Evolutionary conservation across 1,140 invertebrate species (phyloP), one percentile per base, ranked within the genome.

Genomic region (Zelostemma sp.): DNA sequence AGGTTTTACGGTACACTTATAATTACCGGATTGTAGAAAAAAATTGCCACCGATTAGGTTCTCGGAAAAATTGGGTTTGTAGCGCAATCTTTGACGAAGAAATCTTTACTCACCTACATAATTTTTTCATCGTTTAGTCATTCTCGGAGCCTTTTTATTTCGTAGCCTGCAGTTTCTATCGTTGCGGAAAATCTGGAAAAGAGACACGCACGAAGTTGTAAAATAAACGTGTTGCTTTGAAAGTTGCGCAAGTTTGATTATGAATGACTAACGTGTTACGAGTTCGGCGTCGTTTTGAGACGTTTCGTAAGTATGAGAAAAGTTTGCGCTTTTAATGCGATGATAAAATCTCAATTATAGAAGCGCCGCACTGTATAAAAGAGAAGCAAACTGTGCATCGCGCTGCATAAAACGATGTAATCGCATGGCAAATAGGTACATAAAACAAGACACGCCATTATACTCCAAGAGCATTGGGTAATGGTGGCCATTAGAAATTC

Each of bases 271-370:
- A 43, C 46, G 38, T n/a, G n/a, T n/a, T n/a, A n/a, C n/a, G n/a
- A n/a, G n/a, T n/a, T n/a, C n/a, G n/a, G n/a, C n/a, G n/a, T n/a
- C 35, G 18, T 25, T 40, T 14, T 21, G 1, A 18, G 14, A 40
- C 12, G 50, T 68, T 48, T 50, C 46, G 56, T 19, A 55, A 63
- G 38, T 17, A 38, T 41, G 47, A 38, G 31, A 59, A 63, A 68
- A 68, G 68, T 65, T 66, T 58, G 51, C 33, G 40, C 61, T 51
- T 48, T 76, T 75, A 74, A 63, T 33, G 51, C 45, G 8, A 57
- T 49, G 78, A 80, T 79, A 81, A 80, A 79, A 81, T 81, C 79
- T 76, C 72, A 81, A 80, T 81, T 81, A 78, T 72, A 76, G 64
- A 72, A 63, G 53, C 53, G 33, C 49, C 48, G 61, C 63, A 70